phyloP scores from a whole-genome alignment of 2,797 vertebrate species.

The Squalus acanthias region DNA sequence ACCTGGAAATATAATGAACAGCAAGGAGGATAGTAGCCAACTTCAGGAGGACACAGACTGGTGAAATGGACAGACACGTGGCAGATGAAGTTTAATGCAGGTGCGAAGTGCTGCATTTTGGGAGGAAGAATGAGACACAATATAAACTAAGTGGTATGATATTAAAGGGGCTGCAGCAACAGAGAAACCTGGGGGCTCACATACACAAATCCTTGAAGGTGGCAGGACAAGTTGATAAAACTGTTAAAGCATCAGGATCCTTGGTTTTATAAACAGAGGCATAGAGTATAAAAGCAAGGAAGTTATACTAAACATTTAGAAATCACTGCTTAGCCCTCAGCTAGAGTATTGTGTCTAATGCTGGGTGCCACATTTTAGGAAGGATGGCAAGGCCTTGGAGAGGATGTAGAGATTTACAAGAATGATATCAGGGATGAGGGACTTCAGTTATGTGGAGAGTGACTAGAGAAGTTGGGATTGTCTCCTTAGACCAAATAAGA shows the following conservation, averaged over 20 bases:
- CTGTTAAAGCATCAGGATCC: background rate
- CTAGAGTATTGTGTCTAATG: background rate
- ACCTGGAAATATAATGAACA: background rate
- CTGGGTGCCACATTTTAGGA: background rate
- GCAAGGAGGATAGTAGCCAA: background rate
- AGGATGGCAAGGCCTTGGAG: background rate
- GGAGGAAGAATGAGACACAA: background rate
- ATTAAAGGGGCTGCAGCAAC: background rate
- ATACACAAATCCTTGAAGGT: background rate
- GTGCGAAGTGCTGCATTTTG: background rate
- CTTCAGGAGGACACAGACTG: background rate
- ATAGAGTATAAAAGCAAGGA: background rate
- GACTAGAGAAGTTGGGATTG: background rate
- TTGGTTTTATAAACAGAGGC: background rate
- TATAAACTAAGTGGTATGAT: too few relatives aligned
- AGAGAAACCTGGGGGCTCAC: background rate
- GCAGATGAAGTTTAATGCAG: background rate
- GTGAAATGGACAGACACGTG: background rate
- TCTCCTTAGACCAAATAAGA: background rate
- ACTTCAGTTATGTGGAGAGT: background rate
- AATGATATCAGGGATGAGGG: background rate
- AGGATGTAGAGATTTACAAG: background rate
- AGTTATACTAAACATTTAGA: background rate
- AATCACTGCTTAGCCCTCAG: too few relatives aligned
- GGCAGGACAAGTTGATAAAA: background rate